Conservation (phyloP, 2,888 invertebrate species). For the Nasonia oneida region DNA sequence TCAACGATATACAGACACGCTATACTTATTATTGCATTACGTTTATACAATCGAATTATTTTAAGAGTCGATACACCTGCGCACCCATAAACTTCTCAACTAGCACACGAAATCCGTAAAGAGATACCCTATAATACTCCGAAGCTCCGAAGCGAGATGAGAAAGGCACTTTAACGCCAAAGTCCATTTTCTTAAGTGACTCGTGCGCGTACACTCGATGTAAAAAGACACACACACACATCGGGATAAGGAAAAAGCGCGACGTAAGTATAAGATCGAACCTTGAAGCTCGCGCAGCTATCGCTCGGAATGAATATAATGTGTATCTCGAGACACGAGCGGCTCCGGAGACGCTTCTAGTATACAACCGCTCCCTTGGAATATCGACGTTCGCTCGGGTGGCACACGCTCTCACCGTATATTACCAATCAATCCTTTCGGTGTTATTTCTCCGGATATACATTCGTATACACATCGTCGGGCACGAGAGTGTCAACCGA, state of each 20-base stretch:
- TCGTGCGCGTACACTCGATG: background rate
- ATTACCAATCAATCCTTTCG: slow-evolving; percentile 11
- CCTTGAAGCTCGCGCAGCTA: slow-evolving; percentile 32
- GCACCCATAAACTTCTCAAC: background rate
- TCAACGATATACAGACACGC: background rate
- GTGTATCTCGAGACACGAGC: background rate
- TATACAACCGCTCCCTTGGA: slow-evolving; percentile 48
- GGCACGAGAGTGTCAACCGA: background rate
- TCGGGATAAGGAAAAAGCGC: background rate
- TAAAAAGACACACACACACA: background rate
- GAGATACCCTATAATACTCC: background rate
- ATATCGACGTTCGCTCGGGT: slow-evolving; percentile 39
- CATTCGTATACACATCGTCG: background rate
- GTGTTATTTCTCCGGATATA: background rate
- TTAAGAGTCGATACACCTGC: background rate
- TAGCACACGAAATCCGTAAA: background rate
- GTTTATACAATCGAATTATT: background rate
- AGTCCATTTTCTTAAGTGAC: slow-evolving; percentile 50
- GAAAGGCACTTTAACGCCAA: slow-evolving; percentile 29
- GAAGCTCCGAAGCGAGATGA: background rate
- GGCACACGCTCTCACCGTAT: background rate
- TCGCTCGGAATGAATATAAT: slow-evolving; percentile 35
- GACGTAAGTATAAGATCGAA: slow-evolving; percentile 10
- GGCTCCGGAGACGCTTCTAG: background rate
- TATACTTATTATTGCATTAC: background rate